Percentiles rank a stretch among this genome's conserved stretches.
phyloP scores from a whole-genome alignment of 1,140 invertebrate species.

The Atta colombica region DNA sequence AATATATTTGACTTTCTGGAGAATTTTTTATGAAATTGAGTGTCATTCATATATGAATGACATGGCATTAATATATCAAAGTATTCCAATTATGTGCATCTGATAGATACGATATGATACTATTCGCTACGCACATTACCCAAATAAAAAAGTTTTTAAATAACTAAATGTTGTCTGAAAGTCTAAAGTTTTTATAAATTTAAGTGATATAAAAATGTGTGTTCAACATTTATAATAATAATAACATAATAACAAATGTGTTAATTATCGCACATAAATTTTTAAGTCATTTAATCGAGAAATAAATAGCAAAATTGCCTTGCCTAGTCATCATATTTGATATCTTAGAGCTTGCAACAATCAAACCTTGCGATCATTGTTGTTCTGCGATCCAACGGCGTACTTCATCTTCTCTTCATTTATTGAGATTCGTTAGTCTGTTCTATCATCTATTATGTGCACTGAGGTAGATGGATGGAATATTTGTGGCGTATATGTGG shows the following conservation, averaged over 20 bases:
- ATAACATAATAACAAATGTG: constrained; percentile 62
- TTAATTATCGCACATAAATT: constrained; percentile 40
- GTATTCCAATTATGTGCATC: neutral
- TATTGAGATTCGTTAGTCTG: constrained; percentile 72
- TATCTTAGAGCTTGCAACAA: constrained; percentile 1
- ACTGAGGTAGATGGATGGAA: constrained; percentile 86
- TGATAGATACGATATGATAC: neutral
- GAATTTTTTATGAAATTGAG: neutral
- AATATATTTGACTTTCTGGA: neutral
- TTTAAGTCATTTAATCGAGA: constrained; percentile 57
- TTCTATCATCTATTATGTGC: constrained; percentile 81
- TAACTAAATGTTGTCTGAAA: neutral
- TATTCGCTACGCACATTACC: neutral
- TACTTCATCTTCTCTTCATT: constrained; percentile 36
- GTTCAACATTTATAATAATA: constrained; percentile 79
- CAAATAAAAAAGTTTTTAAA: neutral
- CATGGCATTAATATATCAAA: neutral
- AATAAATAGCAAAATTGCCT: constrained; percentile 59
- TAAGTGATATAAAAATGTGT: constrained; percentile 75
- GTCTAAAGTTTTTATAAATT: constrained; percentile 77
- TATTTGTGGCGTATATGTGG: constrained; percentile 65
- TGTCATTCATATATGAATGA: neutral
- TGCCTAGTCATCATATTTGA: constrained; percentile 32
- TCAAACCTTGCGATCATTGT: neutral
- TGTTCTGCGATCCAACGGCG: neutral